These are phyloP conservation scores for Iphiclides podalirius DNA, from an alignment of 2,888 invertebrate genomes.

Conservation along the genomic window DNA sequence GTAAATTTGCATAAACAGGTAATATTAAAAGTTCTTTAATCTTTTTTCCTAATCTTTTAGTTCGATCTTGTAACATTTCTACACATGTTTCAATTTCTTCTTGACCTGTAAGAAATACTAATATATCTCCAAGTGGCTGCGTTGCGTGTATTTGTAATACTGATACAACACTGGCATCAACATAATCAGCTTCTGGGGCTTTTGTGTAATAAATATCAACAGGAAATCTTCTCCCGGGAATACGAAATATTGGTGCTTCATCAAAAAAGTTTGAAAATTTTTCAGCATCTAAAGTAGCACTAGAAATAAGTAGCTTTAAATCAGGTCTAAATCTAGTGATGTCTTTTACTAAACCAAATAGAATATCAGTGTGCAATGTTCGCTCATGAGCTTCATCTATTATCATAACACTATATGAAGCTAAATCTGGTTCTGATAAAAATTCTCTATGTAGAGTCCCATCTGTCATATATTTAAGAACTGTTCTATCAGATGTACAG, in stretches of 20 bases:
- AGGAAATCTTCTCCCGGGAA: conserved; percentile 98
- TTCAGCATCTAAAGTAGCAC: conserved; percentile 98
- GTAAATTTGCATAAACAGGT: conserved; percentile 98
- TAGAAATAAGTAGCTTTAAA: conserved; percentile 97
- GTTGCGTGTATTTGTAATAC: conserved; percentile 99
- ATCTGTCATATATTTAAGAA: conserved; percentile 99
- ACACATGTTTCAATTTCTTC: conserved; percentile 95
- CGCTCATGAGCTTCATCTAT: conserved; percentile 99
- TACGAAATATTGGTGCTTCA: conserved; percentile 98
- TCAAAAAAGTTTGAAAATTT: conserved; percentile 99
- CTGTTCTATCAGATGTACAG: conserved; percentile 97
- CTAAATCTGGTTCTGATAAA: conserved; percentile 97
- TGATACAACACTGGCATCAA: conserved; percentile 98
- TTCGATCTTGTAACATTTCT: conserved; percentile 93
- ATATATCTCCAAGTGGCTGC: conserved; percentile 96
- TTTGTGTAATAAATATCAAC: conserved; percentile 99
- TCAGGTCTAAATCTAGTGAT: conserved; percentile 96
- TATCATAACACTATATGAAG: conserved; percentile 98
- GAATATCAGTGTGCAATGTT: conserved; percentile 97
- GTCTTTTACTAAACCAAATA: conserved; percentile 98
- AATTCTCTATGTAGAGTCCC: conserved; percentile 98
- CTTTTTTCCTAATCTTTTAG: conserved; percentile 94
- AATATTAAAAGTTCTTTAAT: conserved; percentile 94
- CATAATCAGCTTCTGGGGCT: conserved; percentile 99
- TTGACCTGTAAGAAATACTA: conserved; percentile 97